These are phyloP conservation scores for Limnodromus scolopaceus DNA, from an alignment of 2,797 vertebrate species.

Conservation along the genomic window DNA sequence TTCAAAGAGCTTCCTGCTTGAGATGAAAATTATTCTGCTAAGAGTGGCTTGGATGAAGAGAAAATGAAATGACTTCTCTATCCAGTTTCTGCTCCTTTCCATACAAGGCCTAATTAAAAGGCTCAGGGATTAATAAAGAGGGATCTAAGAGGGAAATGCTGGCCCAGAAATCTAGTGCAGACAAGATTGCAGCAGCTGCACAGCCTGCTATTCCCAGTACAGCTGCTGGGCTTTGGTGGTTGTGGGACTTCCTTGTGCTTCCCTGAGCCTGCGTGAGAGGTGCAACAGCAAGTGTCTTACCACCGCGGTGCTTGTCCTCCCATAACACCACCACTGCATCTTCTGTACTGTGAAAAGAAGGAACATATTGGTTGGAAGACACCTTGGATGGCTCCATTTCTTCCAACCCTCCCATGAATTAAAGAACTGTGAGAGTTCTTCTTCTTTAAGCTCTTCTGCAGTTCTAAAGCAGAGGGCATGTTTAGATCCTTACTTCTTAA, in stretches of 20 bases:
- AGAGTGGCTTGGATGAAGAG: background rate
- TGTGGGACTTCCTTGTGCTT: background rate
- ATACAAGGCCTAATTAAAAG: conserved; percentile 4
- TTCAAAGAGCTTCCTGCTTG: conserved; percentile 18
- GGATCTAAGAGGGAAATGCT: background rate
- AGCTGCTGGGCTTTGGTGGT: background rate
- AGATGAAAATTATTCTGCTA: conserved; percentile 18
- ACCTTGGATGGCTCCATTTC: background rate
- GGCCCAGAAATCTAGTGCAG: background rate
- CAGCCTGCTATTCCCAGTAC: background rate
- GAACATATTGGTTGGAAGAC: background rate
- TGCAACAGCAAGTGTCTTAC: background rate
- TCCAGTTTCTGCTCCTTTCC: background rate
- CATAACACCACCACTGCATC: background rate
- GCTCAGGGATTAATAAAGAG: background rate
- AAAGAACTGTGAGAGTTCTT: background rate
- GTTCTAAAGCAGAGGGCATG: background rate
- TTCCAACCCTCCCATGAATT: background rate
- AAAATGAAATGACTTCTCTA: conserved; percentile 4
- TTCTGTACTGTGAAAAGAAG: background rate
- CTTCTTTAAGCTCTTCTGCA: background rate
- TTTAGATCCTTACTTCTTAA: background rate
- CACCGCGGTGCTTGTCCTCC: background rate
- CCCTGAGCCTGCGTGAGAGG: background rate
- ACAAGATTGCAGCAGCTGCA: background rate